Percentiles rank a stretch among this genome's conserved stretches.
phyloP scores from a whole-genome alignment of 2,113 vertebrate genomes.

The Ammodramus savannarum region DNA sequence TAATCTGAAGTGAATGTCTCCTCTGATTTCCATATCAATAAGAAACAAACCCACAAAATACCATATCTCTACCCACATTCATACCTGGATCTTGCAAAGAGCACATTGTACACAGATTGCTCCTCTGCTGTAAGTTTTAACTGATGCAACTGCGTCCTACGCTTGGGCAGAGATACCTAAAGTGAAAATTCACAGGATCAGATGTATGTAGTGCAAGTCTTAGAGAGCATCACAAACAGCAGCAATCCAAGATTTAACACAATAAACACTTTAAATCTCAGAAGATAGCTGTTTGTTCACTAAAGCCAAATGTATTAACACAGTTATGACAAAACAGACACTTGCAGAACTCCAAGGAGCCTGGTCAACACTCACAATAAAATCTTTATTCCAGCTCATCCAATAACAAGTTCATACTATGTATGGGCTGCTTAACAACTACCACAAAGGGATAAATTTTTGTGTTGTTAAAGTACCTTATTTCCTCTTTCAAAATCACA shows the following conservation, averaged over 20 bases:
- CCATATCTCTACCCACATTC: not conserved
- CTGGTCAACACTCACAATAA: not conserved
- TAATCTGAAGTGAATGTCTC: not conserved
- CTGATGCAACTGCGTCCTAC: conserved; percentile 77
- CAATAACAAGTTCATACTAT: not conserved
- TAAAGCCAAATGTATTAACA: not conserved
- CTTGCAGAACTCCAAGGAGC: not conserved
- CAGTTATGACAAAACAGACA: not conserved
- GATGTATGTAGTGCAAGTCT: not conserved
- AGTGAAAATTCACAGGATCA: not conserved
- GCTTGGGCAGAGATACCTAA: conserved; percentile 85
- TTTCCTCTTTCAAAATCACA: not conserved
- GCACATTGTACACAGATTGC: conserved; percentile 84
- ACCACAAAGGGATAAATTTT: not conserved
- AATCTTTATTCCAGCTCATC: not conserved
- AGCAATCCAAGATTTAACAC: not conserved
- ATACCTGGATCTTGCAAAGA: conserved; percentile 90
- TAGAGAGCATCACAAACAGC: not conserved
- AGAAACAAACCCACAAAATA: not conserved
- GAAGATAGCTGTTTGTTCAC: not conserved
- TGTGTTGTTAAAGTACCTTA: not conserved
- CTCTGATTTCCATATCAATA: not conserved
- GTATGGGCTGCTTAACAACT: not conserved
- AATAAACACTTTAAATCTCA: not conserved
- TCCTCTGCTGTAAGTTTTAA: conserved; percentile 87